Percentiles rank a stretch among this genome's conserved stretches.
Evolutionary conservation across 2,888 invertebrate species (phyloP).

Genomic region (Marronus borbonicus): DNA sequence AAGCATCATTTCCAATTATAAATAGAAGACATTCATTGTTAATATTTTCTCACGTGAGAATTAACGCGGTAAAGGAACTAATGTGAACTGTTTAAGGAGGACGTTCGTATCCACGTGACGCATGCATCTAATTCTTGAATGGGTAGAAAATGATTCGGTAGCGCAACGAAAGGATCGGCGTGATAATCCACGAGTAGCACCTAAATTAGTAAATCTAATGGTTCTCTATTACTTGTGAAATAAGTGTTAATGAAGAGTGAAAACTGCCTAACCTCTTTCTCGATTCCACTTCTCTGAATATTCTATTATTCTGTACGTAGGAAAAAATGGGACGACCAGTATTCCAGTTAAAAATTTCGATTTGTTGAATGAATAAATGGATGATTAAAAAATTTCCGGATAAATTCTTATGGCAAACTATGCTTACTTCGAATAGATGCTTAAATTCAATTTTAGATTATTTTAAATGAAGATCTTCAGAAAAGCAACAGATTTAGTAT

Average conservation of each 20-base stretch:
- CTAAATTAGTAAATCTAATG: slow-evolving; percentile 18
- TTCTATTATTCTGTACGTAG: too few species aligned
- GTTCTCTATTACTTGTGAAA: background rate
- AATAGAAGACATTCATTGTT: slow-evolving; percentile 35
- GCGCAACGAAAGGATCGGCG: background rate
- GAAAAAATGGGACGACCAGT: too few species aligned
- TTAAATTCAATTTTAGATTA: too few species aligned
- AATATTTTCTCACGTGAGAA: slow-evolving; percentile 19
- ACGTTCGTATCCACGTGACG: background rate
- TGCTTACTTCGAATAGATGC: too few species aligned
- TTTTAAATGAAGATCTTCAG: too few species aligned
- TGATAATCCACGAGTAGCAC: slow-evolving; percentile 17
- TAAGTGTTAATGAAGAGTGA: background rate
- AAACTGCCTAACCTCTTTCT: background rate
- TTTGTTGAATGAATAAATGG: too few species aligned
- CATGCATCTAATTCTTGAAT: background rate
- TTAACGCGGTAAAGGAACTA: background rate
- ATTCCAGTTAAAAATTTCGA: too few species aligned
- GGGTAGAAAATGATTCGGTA: slow-evolving; percentile 9
- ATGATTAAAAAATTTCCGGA: too few species aligned
- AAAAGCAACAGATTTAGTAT: too few species aligned
- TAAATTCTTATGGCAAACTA: too few species aligned
- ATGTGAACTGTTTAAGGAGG: background rate
- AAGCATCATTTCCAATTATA: slow-evolving; percentile 34
- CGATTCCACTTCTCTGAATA: too few species aligned